Percentiles rank a stretch among this genome's conserved stretches.
Conservation (phyloP, 2,888 invertebrate genomes). For the Dryobota labecula region DNA sequence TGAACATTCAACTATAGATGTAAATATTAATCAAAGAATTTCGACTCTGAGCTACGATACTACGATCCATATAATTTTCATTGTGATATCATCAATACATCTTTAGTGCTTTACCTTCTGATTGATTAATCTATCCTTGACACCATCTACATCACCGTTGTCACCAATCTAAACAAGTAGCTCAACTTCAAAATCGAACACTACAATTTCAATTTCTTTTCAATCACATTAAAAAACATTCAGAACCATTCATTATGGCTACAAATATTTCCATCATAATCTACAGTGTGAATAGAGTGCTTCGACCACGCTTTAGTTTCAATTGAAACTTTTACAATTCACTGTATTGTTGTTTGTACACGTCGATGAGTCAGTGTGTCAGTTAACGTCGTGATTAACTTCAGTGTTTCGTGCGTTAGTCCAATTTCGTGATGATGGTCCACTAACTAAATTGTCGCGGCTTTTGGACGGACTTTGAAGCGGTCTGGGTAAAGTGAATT, state of each 20-base stretch:
- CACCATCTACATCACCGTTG: not conserved
- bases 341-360: not conserved
- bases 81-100: not conserved
- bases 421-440: constrained; percentile 35
- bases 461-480: constrained; percentile 7
- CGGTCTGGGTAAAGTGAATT: not conserved
- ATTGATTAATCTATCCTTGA: not conserved
- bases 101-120: no score
- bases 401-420: constrained; percentile 21
- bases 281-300: not conserved
- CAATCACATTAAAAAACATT: no score
- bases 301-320: not conserved
- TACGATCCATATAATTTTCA: not conserved
- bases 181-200: not conserved
- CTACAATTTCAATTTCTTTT: no score
- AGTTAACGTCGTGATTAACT: constrained; percentile 45
- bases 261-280: not conserved
- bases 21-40: not conserved
- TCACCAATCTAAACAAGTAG: not conserved
- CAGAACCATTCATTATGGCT: not conserved
- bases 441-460: constrained; percentile 36
- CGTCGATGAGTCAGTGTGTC: constrained; percentile 48
- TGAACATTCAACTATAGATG: no score
- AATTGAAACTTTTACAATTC: constrained; percentile 9
- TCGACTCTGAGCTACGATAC: not conserved